These are phyloP conservation scores for Cephus pulcher DNA, from an alignment of 2,888 invertebrate genomes.

Conservation along the genomic window DNA sequence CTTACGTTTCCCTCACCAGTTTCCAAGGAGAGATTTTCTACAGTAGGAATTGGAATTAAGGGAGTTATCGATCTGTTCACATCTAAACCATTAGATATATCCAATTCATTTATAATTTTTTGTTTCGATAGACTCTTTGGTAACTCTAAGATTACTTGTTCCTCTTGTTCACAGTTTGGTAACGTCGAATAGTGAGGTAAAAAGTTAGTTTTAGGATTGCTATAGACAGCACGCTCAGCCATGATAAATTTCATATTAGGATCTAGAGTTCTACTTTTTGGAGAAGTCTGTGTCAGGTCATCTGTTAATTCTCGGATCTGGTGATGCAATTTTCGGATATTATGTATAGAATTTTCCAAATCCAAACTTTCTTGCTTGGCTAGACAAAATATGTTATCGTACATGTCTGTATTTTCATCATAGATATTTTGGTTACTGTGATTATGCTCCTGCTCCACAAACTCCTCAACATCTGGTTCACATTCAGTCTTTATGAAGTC, in stretches of 20 bases:
- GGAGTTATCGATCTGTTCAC: slow-evolving; percentile 10
- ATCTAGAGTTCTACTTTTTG: slow-evolving; percentile 9
- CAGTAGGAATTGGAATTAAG: slow-evolving; percentile 18
- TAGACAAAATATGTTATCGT: slow-evolving; percentile 8
- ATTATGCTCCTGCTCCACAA: neutral
- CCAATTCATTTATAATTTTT: neutral
- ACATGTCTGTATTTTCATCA: neutral
- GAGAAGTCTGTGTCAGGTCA: slow-evolving; percentile 15
- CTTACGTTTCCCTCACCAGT: slow-evolving; percentile 1
- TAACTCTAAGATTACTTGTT: neutral
- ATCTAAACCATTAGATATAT: neutral
- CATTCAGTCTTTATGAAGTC: neutral
- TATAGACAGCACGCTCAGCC: slow-evolving; percentile 41
- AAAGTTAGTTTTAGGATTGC: slow-evolving; percentile 10
- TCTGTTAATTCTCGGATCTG: slow-evolving; percentile 29
- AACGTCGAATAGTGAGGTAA: slow-evolving; percentile 11
- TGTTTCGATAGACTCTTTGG: slow-evolving; percentile 7
- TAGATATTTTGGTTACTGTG: neutral
- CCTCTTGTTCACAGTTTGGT: slow-evolving; percentile 4
- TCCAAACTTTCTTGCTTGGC: slow-evolving; percentile 20
- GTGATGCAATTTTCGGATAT: slow-evolving; percentile 29
- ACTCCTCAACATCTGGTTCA: neutral
- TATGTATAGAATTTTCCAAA: slow-evolving; percentile 29
- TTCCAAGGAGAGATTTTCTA: slow-evolving; percentile 20
- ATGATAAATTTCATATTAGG: slow-evolving; percentile 45